Percentiles rank a stretch among this genome's conserved stretches.
Evolutionary conservation across 2,797 vertebrate genomes (phyloP).

Genomic region (Pseudochirops cupreus): DNA sequence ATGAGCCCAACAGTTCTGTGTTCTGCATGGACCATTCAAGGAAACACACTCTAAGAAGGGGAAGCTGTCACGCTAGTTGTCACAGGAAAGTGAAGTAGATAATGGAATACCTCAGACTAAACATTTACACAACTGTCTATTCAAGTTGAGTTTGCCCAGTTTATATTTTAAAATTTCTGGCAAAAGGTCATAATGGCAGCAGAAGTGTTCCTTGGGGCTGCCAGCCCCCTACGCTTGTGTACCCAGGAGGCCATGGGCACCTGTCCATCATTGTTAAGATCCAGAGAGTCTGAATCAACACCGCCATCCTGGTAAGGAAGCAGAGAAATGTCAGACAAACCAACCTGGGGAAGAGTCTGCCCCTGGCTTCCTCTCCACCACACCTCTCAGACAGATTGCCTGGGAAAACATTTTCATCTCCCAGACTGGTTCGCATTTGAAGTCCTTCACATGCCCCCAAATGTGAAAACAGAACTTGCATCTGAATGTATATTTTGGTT

Average conservation of each 20-base stretch:
- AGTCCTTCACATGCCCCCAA: conserved; percentile 55
- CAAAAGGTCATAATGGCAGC: conserved; percentile 63
- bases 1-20: conserved; percentile 1
- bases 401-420: conserved; percentile 52
- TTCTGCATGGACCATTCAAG: conserved; percentile 54
- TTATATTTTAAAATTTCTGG: conserved; percentile 78
- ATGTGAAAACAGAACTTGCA: conserved; percentile 66
- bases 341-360: conserved; percentile 60
- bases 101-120: conserved; percentile 86
- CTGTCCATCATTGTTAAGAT: conserved; percentile 74
- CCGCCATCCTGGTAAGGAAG: conserved; percentile 81
- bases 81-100: conserved; percentile 77
- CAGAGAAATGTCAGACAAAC: conserved; percentile 76
- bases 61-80: conserved; percentile 77
- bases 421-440: background rate
- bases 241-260: conserved; percentile 76
- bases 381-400: conserved; percentile 64
- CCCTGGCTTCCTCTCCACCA: conserved; percentile 70
- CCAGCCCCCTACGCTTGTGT: conserved; percentile 71
- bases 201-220: conserved; percentile 71
- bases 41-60: conserved; percentile 41
- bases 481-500: conserved; percentile 60
- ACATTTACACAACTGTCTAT: conserved; percentile 84
- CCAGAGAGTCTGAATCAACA: conserved; percentile 82
- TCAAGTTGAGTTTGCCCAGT: conserved; percentile 66